Percentiles rank a stretch among this genome's conserved stretches.
These are phyloP conservation scores for Cossypha heuglini DNA, from an alignment of 2,797 vertebrate species.

Conservation along the genomic window DNA sequence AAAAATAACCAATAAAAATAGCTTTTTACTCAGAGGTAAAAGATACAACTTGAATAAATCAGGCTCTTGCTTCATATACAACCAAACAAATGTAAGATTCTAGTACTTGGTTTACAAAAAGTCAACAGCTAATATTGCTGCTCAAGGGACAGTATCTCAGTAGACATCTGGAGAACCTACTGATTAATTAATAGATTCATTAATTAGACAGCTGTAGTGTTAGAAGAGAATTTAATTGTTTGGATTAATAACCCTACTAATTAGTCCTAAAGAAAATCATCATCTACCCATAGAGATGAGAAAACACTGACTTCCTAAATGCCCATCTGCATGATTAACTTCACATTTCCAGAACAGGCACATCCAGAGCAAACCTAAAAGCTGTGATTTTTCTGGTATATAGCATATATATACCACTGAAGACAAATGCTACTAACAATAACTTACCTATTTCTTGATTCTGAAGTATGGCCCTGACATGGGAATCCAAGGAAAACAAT, in stretches of 20 bases:
- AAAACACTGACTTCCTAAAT: slow-evolving; percentile 58
- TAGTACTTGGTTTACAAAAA: slow-evolving; percentile 43
- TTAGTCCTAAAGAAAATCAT: slow-evolving; percentile 74
- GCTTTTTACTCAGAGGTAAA: slow-evolving; percentile 50
- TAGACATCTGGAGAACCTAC: slow-evolving; percentile 71
- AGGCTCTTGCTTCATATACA: not conserved
- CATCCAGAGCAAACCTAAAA: not conserved
- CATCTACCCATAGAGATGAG: slow-evolving; percentile 48
- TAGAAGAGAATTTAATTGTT: slow-evolving; percentile 73
- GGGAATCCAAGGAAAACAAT: not conserved
- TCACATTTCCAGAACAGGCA: not conserved
- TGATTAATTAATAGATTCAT: slow-evolving; percentile 76
- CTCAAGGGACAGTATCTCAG: slow-evolving; percentile 65
- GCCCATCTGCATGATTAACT: slow-evolving; percentile 31
- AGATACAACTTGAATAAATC: slow-evolving; percentile 32
- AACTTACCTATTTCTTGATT: not conserved
- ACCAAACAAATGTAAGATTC: slow-evolving; percentile 17
- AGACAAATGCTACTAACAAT: not conserved
- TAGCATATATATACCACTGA: not conserved
- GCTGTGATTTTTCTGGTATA: not conserved
- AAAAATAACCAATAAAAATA: slow-evolving; percentile 47
- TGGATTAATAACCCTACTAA: slow-evolving; percentile 77
- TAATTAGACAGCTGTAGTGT: slow-evolving; percentile 72
- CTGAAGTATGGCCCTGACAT: not conserved
- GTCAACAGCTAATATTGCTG: not conserved